phyloP scores from a whole-genome alignment of 2,888 invertebrate genomes.

The Bedellia somnulentella region DNA sequence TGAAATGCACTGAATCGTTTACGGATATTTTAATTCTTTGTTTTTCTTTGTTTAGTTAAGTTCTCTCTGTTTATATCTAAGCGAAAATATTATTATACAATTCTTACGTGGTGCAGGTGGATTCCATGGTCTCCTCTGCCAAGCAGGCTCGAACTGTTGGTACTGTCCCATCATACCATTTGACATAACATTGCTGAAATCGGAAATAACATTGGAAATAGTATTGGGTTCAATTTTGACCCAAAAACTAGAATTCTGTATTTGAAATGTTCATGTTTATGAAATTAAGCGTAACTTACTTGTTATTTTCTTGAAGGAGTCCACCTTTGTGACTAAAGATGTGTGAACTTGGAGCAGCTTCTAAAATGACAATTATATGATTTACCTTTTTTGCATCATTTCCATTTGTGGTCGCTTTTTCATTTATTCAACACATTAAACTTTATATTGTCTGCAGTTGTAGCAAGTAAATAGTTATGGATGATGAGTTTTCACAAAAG shows the following conservation, averaged over 20 bases:
- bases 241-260: background rate
- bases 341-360: conserved; percentile 58
- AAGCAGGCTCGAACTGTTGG: conserved; percentile 22
- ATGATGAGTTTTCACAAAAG: too few relatives aligned
- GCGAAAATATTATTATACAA: too few relatives aligned
- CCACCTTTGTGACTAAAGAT: conserved; percentile 75
- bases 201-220: background rate
- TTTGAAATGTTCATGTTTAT: background rate
- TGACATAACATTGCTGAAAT: conserved; percentile 1
- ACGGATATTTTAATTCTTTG: too few relatives aligned
- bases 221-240: background rate
- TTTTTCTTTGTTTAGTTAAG: too few relatives aligned
- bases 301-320: conserved; percentile 55
- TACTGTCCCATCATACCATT: conserved; percentile 13
- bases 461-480: too few relatives aligned
- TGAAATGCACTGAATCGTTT: too few relatives aligned
- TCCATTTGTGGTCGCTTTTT: too few relatives aligned
- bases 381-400: too few relatives aligned
- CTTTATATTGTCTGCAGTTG: too few relatives aligned
- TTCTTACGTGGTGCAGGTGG: too few relatives aligned
- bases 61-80: too few relatives aligned
- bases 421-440: too few relatives aligned
- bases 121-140: conserved; percentile 21
- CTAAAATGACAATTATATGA: conserved; percentile 23
- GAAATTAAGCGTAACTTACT: conserved; percentile 26